Evolutionary conservation across 1,140 invertebrate species (phyloP), one percentile per base, ranked within the genome.

Genomic region (Zaprionus gabonicus): DNA sequence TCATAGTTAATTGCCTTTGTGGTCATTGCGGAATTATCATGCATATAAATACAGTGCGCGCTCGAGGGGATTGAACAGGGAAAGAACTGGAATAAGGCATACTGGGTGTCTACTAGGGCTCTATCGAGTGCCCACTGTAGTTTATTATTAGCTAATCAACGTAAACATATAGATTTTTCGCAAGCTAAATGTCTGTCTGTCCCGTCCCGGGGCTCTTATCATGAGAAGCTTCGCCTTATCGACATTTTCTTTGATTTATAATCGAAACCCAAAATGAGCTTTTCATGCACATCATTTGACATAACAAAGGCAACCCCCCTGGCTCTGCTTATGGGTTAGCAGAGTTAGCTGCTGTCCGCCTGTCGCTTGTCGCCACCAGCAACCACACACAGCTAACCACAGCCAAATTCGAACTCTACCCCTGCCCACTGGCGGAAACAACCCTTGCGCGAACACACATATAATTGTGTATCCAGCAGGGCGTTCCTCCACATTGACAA

Each of bases 401-500:
- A 71, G 27, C 69, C 74, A 72, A 76, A 72, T 66, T 66, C 69
- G 51, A 46, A 46, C 58, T 36, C 9, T n/a, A 34, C n/a, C 28
- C 31, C n/a, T 38, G 4, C 34, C 13, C 38, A 36, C 15, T 34
- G 31, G 17, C 7, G 38, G 49, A 46, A 78, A 55, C 76, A 78
- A 78, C 76, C 76, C 76, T 65, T 78, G 58, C 57, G 41, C 12
- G 36, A 15, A 51, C 9, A 10, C 27, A 51, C 72, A 66, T 62
- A 46, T 75, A 66, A 59, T 71, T 81, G 55, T 64, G 71, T 76
- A 71, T 75, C 62, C 75, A 59, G 7, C 58, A 64, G 64, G 75
- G 75, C 70, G 78, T 81, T 71, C 46, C 53, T 63, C 9, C 31
- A 10, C 70, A 80, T 58, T 81, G 82, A 71, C 85, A 90, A 90